phyloP scores from a whole-genome alignment of 2,888 invertebrate genomes.

The Podabrus alpinus region DNA sequence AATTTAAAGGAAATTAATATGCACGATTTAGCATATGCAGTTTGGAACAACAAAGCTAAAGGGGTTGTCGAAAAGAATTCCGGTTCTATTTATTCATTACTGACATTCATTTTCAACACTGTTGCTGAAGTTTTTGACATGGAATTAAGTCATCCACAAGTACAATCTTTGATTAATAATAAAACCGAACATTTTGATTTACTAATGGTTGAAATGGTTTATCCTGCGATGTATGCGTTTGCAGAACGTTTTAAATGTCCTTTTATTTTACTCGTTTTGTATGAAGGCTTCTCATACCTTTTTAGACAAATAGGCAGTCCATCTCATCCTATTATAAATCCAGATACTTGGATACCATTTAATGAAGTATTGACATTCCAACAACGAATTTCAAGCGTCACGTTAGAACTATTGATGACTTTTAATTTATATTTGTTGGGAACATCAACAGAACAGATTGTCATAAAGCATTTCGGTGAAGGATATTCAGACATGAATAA shows the following conservation, averaged over 20 bases:
- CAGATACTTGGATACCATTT: conserved; percentile 33
- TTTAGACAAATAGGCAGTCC: conserved; percentile 46
- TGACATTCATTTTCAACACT: too few species aligned
- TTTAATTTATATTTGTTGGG: too few species aligned
- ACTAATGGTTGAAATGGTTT: conserved; percentile 45
- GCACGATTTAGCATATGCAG: too few species aligned
- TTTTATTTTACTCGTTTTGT: conserved; percentile 44
- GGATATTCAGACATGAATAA: conserved; percentile 38
- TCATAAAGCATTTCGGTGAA: conserved; percentile 43
- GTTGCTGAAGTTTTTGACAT: too few species aligned
- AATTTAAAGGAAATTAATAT: too few species aligned
- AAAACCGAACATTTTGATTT: too few species aligned
- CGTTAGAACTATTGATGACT: too few species aligned
- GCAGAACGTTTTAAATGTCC: conserved; percentile 47
- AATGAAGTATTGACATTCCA: conserved; percentile 36
- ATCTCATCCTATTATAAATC: conserved; percentile 45
- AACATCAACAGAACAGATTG: neutral
- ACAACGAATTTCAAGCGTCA: conserved; percentile 35
- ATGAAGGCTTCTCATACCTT: conserved; percentile 41
- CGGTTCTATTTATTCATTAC: too few species aligned
- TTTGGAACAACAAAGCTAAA: too few species aligned
- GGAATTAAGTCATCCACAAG: too few species aligned
- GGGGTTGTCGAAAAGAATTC: too few species aligned
- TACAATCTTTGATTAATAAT: too few species aligned
- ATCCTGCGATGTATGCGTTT: conserved; percentile 43